Conservation (phyloP, 2,888 invertebrate genomes). For the Apamea monoglypha region DNA sequence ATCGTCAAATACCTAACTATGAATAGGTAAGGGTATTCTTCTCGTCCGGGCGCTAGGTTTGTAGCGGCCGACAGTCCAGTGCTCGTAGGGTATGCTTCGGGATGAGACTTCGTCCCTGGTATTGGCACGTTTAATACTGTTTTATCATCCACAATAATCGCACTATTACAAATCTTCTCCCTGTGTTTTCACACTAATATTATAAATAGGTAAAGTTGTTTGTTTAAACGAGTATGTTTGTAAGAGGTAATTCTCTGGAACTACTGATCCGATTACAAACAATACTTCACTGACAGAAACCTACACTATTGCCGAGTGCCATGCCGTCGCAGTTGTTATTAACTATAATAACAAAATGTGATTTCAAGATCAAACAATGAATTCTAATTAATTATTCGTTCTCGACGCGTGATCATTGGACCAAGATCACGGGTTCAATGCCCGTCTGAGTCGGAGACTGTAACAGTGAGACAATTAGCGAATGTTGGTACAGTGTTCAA, state of each 20-base stretch:
- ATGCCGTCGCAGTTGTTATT: no score
- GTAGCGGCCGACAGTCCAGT: neutral
- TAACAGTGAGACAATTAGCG: constrained; percentile 54
- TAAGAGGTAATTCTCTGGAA: neutral
- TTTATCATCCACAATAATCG: neutral
- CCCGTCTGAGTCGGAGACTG: constrained; percentile 48
- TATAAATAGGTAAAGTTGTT: neutral
- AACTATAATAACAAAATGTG: neutral
- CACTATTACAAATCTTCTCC: neutral
- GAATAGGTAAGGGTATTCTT: neutral
- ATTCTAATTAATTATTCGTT: constrained; percentile 6
- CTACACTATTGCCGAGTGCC: no score
- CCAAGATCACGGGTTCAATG: constrained; percentile 47
- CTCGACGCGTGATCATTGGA: neutral
- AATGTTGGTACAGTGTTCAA: constrained; percentile 20
- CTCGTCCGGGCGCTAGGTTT: neutral
- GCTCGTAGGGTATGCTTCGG: neutral
- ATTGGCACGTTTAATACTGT: neutral
- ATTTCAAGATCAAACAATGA: constrained; percentile 5
- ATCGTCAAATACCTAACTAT: neutral
- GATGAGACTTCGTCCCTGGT: neutral
- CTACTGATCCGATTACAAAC: neutral
- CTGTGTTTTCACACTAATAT: neutral
- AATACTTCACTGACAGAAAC: neutral
- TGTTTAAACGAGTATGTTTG: neutral